Conservation (phyloP, 2,113 vertebrate genomes). For the Phyllostomus hastatus region DNA sequence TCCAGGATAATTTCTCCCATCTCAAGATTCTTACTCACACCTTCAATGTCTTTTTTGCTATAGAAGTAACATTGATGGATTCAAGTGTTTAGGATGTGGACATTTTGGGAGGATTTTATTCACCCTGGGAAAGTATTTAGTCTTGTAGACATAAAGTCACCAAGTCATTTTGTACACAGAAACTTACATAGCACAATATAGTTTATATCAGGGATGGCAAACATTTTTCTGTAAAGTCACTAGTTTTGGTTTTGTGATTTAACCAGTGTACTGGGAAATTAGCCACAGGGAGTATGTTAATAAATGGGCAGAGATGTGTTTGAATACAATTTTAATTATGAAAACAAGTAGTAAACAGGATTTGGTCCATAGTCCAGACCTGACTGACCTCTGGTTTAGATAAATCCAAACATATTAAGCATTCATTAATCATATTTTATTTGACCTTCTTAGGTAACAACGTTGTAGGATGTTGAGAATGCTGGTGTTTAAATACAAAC, state of each 20-base stretch:
- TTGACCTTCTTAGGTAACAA: not conserved
- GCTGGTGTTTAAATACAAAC: not conserved
- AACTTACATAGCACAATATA: not conserved
- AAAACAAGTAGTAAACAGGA: not conserved
- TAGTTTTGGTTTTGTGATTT: not conserved
- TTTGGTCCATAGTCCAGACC: not conserved
- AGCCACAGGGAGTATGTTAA: not conserved
- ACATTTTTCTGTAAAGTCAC: not conserved
- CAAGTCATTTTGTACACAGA: not conserved
- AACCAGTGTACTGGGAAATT: not conserved
- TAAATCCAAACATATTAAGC: not conserved
- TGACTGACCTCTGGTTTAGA: not conserved
- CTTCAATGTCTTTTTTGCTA: not conserved
- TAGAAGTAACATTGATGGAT: not conserved
- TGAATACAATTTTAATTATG: not conserved
- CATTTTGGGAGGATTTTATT: not conserved
- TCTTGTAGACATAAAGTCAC: not conserved
- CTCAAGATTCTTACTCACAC: not conserved
- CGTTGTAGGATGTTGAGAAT: not conserved
- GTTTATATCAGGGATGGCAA: not conserved
- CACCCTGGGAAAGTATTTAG: not conserved
- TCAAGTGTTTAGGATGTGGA: not conserved
- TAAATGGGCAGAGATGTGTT: not conserved
- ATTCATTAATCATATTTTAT: conserved; percentile 6
- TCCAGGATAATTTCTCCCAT: not conserved